phyloP scores from a whole-genome alignment of 2,113 vertebrate species.

The Tympanuchus pallidicinctus region DNA sequence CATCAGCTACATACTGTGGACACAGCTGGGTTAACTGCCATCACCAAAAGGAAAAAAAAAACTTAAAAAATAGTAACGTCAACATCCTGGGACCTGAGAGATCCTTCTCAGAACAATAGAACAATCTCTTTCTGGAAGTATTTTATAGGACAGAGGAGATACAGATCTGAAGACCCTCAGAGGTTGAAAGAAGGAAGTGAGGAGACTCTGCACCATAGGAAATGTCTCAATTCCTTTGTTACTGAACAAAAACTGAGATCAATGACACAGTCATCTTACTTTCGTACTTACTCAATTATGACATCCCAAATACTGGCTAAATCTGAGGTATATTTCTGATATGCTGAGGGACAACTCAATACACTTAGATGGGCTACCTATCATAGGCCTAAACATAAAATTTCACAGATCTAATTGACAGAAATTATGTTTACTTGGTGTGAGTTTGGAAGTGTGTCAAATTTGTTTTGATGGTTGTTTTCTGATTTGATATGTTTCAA shows the following conservation, averaged over 20 bases:
- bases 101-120: neutral
- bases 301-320: neutral
- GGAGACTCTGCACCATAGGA: neutral
- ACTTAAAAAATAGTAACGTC: neutral
- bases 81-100: neutral
- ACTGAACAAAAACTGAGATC: neutral
- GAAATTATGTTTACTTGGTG: neutral
- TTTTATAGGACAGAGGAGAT: neutral
- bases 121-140: rapidly evolving
- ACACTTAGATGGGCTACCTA: neutral
- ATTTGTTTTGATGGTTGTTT: neutral
- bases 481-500: neutral
- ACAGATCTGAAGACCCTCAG: neutral
- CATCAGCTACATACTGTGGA: no score
- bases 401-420: neutral
- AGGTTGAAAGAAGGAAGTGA: neutral
- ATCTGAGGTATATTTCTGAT: neutral
- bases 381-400: neutral
- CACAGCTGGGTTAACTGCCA: neutral
- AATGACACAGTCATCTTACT: neutral
- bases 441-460: neutral
- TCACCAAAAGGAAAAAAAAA: neutral
- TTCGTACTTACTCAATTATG: neutral
- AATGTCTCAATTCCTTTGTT: neutral
- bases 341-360: rapidly evolving